Base-by-base conservation (phyloP, 1,140 invertebrate genomes). In the Rhyzopertha dominica region DNA sequence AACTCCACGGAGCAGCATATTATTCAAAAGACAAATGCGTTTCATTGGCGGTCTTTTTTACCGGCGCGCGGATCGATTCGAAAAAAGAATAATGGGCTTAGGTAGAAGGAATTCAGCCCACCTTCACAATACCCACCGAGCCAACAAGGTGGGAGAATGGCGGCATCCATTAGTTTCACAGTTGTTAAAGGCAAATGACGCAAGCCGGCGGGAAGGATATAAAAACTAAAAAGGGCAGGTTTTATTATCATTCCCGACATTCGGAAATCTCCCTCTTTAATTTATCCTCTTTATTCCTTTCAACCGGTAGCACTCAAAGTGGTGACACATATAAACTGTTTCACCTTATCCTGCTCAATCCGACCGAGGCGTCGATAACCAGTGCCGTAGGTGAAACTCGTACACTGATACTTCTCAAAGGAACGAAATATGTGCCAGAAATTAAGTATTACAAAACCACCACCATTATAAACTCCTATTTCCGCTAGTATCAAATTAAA, bases 171-270 rank as follows among this genome's bases (percentile, higher is more conserved):
- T 61, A 61, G 59, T 59, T 57, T 57, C 56, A 39, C 51, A 57
- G 59, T 61, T 61, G 59, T 59, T 61, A 55, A 59, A 61, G 53
- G 59, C 54, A 58, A 61, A 61, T 58, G 58, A 61, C 58, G 56
- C 56, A 53, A 59, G 46, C 47, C 37, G 32, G n/a, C 35, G 39
- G 35, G 34, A 51, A 34, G 38, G 39, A 52, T 53, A 56, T 53
- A 56, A 53, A 56, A 56, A 53, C 51, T 50, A 42, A 56, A 56
- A 56, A 53, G 54, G 51, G 51, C 48, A 38, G 54, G 41, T 56
- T 56, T 56, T 56, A 56, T 53, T 56, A 55, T 55, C 52, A 51
- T 51, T 50, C 49, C 30, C 47, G 29, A 39, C 40, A 46, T 51
- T 54, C 44, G 52, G 43, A 49, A 50, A 50, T 54, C 52, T 51